A percentile compares a stretch with the other conserved stretches of the same genome.
These are phyloP conservation scores for Craniophora ligustri DNA, from an alignment of 2,888 invertebrate genomes.

Conservation along the genomic window DNA sequence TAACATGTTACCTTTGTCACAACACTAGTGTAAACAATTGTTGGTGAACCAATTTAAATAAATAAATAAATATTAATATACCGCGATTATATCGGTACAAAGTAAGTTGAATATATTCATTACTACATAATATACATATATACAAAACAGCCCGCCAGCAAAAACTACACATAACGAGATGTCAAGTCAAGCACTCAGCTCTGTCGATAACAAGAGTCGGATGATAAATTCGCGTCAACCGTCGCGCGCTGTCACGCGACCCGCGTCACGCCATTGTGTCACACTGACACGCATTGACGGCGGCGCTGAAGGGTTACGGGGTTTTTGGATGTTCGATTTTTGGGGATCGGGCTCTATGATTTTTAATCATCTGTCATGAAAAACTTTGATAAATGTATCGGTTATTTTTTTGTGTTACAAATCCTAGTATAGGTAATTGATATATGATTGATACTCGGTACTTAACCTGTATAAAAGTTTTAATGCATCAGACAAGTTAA, in stretches of 20 bases:
- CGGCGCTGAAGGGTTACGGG: slow-evolving; percentile 60
- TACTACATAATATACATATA: not conserved
- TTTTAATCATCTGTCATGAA: slow-evolving; percentile 29
- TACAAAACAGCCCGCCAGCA: slow-evolving; percentile 20
- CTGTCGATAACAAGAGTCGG: slow-evolving; percentile 71
- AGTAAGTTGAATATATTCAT: too few species aligned
- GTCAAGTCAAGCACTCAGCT: slow-evolving; percentile 52
- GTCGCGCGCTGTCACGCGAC: slow-evolving; percentile 58
- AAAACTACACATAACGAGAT: slow-evolving; percentile 37
- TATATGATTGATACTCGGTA: too few species aligned
- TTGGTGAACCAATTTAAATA: too few species aligned
- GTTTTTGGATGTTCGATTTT: slow-evolving; percentile 61
- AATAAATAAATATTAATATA: too few species aligned
- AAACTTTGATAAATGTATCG: slow-evolving; percentile 13
- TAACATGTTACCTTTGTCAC: too few species aligned
- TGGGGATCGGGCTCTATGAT: slow-evolving; percentile 41
- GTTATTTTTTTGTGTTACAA: not conserved
- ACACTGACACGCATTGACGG: slow-evolving; percentile 60
- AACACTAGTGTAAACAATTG: too few species aligned
- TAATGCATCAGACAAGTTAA: too few species aligned
- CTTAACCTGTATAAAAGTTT: too few species aligned
- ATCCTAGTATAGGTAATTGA: not conserved
- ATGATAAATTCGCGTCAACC: slow-evolving; percentile 71
- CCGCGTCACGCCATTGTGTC: slow-evolving; percentile 70
- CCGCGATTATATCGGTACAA: too few species aligned